phyloP scores from a whole-genome alignment of 2,113 vertebrate genomes.

The Merops nubicus region DNA sequence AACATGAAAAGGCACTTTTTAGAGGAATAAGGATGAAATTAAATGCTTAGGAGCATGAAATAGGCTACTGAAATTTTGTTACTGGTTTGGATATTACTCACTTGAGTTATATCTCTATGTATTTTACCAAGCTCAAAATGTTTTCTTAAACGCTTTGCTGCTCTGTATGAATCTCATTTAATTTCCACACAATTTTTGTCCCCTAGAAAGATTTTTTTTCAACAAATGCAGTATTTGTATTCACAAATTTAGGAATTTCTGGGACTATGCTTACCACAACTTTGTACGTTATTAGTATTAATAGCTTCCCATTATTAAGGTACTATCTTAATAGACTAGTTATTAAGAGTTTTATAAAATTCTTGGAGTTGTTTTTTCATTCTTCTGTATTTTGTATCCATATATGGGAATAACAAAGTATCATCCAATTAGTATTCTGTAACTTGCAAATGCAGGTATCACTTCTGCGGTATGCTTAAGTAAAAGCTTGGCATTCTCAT shows the following conservation, averaged over 20 bases:
- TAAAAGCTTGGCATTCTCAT: not conserved
- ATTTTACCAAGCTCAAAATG: not conserved
- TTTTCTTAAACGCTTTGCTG: not conserved
- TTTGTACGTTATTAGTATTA: not conserved
- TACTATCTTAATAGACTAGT: not conserved
- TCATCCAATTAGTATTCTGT: not conserved
- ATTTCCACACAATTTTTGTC: not conserved
- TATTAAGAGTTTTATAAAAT: not conserved
- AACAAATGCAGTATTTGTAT: not conserved
- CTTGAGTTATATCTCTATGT: not conserved
- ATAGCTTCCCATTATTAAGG: not conserved
- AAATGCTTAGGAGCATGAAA: not conserved
- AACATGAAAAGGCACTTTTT: not conserved
- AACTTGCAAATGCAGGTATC: not conserved
- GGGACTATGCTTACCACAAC: not conserved
- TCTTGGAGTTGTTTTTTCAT: not conserved
- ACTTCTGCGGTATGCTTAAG: not conserved
- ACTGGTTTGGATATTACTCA: not conserved
- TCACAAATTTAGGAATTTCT: not conserved
- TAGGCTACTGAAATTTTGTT: not conserved
- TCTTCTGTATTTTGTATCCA: not conserved
- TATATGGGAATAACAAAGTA: not conserved
- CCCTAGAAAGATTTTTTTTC: not conserved
- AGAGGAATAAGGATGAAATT: not conserved
- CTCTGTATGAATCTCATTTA: not conserved